Evolutionary conservation across 2,888 invertebrate genomes (phyloP), one percentile per base, ranked within the genome.

Genomic region (Ernsta delagoae): DNA sequence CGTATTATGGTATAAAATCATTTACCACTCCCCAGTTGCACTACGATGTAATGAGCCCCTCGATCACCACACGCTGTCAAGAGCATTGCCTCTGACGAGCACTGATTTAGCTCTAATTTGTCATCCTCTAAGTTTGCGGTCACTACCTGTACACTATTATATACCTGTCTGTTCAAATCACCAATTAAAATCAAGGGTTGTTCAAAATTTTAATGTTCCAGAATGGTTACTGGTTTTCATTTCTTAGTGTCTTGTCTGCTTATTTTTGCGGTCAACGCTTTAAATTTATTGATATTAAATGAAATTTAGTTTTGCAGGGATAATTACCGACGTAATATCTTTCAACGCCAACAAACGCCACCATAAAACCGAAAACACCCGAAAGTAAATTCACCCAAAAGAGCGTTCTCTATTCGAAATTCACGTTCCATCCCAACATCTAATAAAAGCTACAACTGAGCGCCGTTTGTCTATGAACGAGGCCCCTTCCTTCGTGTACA

Each of bases 381-480:
- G 16, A 45, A 24, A 43, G 16, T 60, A 31, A 60, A 45, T 43
- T 39, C n/a, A n/a, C 11, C 31, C 45, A 36, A 50, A 50, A 39
- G 36, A 4, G 34, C 61, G 45, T 12, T 31, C n/a, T 31, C 6
- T 61, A 61, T 31, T 31, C 11, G 12, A 59, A 59, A 62, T 50
- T 62, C 36, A 12, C 8, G 36, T 50, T 16, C 31, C n/a, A 61
- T 61, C 41, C 36, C 41, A 57, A 45, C 48, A 48, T 65, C 65
- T 16, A 65, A 65, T 65, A 65, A 59, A 59, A 59, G 65, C 65
- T 59, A 48, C 45, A 59, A 65, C 48, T 65, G 57, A 16, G 41
- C 53, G 41, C 41, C 53, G 39, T 48, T 61, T 48, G 48, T 61
- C 60, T 61, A 34, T 48, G n/a, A 34, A 48, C 8, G 31, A 9